Conservation (phyloP, 2,113 vertebrate species). For the Percopsis transmontana region DNA sequence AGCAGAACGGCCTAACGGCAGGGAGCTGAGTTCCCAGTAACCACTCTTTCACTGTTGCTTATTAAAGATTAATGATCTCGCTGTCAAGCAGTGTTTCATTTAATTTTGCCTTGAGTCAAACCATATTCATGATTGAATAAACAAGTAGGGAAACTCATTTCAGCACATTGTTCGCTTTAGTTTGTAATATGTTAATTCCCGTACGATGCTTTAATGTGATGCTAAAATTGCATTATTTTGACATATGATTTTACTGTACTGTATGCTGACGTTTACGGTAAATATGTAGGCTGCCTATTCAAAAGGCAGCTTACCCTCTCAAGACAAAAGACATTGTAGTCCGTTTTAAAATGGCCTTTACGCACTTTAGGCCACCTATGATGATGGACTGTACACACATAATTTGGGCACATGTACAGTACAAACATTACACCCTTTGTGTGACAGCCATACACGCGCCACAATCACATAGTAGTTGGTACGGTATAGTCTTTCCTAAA, state of each 20-base stretch:
- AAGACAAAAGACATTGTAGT: not conserved
- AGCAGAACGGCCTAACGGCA: constrained; percentile 69
- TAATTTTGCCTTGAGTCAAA: constrained; percentile 53
- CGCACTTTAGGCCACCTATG: not conserved
- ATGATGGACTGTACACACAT: not conserved
- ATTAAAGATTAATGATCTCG: constrained; percentile 70
- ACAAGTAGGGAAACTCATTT: constrained; percentile 50
- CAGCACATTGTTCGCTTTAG: constrained; percentile 19
- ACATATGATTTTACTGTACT: not conserved
- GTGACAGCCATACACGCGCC: too few relatives aligned
- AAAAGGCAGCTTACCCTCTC: not conserved
- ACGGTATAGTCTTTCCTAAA: too few relatives aligned
- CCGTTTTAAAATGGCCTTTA: not conserved
- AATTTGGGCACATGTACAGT: not conserved
- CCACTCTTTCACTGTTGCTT: constrained; percentile 59
- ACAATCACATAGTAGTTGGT: too few relatives aligned
- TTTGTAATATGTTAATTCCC: constrained; percentile 15
- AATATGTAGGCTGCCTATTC: not conserved
- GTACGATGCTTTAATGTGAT: not conserved
- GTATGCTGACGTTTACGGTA: too few relatives aligned
- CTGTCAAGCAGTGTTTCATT: constrained; percentile 58
- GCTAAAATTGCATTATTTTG: not conserved
- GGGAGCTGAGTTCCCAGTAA: constrained; percentile 65
- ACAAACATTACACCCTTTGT: not conserved
- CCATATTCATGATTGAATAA: constrained; percentile 60